These are phyloP conservation scores for Hoplodrina ambigua DNA, from an alignment of 2,888 invertebrate genomes.

Conservation along the genomic window DNA sequence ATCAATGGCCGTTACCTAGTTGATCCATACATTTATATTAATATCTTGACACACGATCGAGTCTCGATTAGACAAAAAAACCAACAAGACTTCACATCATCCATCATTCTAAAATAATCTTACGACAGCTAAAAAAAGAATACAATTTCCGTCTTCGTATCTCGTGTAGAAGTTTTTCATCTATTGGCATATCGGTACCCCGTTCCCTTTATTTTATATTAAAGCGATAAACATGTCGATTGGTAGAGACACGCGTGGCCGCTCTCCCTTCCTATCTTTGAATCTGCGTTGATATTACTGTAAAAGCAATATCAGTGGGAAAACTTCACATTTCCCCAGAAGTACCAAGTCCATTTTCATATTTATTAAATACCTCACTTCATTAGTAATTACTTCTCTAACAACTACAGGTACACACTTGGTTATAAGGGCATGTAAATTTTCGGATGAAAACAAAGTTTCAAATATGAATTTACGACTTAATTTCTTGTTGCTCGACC, in stretches of 20 bases:
- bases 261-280: constrained; percentile 77
- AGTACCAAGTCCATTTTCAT: neutral
- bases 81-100: constrained; percentile 35
- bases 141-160: constrained; percentile 83
- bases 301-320: neutral
- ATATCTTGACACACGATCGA: too few species aligned
- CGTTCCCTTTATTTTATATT: constrained; percentile 90
- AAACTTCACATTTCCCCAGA: neutral
- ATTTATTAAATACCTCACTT: neutral
- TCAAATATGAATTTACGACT: neutral
- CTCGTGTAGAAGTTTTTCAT: constrained; percentile 83
- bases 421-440: neutral
- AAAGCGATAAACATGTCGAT: constrained; percentile 91
- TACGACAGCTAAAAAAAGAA: constrained; percentile 67
- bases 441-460: neutral
- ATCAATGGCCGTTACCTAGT: too few species aligned
- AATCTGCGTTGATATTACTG: constrained; percentile 46
- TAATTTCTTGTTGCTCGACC: too few species aligned
- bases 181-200: constrained; percentile 81
- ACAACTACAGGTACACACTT: neutral
- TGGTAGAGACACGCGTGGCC: constrained; percentile 86
- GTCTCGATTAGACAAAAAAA: constrained; percentile 33
- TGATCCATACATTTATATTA: too few species aligned
- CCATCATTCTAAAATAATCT: constrained; percentile 62
- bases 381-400: neutral